Percentiles rank a stretch among this genome's conserved stretches.
phyloP scores from a whole-genome alignment of 2,113 vertebrate genomes.

The Rana temporaria region DNA sequence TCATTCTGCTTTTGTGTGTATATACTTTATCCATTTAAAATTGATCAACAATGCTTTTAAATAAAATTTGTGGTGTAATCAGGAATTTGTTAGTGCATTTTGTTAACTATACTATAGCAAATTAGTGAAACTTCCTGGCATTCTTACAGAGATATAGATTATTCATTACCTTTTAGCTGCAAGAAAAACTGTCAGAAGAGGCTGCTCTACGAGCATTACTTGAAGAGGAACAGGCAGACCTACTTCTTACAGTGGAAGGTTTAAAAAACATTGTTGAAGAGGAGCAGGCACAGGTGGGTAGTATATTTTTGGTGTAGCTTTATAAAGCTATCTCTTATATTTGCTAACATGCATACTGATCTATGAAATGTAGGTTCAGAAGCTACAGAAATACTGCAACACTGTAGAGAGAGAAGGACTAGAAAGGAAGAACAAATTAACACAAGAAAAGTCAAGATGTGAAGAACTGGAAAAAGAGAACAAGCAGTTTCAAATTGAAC shows the following conservation, averaged over 20 bases:
- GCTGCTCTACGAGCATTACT: conserved; percentile 62
- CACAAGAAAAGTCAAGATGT: conserved; percentile 63
- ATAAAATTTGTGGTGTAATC: no score
- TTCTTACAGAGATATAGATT: not conserved
- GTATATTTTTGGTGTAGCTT: not conserved
- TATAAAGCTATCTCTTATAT: not conserved
- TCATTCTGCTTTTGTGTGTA: no score
- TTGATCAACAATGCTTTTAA: no score
- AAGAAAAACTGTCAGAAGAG: conserved; percentile 70
- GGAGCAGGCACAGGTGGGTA: conserved; percentile 71
- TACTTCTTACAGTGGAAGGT: conserved; percentile 72
- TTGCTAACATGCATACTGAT: not conserved
- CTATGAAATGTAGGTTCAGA: conserved; percentile 68
- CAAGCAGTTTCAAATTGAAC: conserved; percentile 66
- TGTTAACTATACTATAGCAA: no score
- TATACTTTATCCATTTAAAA: no score
- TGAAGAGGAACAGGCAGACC: conserved; percentile 68
- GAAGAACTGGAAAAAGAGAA: conserved; percentile 63
- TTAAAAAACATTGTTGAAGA: conserved; percentile 70
- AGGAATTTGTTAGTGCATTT: no score
- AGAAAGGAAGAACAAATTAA: conserved; percentile 62
- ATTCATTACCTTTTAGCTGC: conserved; percentile 64
- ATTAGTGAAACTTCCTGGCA: not conserved
- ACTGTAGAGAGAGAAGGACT: conserved; percentile 65
- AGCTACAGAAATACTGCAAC: conserved; percentile 68